These are phyloP conservation scores for Dryococelus australis DNA, from an alignment of 2,888 invertebrate species.

Conservation along the genomic window DNA sequence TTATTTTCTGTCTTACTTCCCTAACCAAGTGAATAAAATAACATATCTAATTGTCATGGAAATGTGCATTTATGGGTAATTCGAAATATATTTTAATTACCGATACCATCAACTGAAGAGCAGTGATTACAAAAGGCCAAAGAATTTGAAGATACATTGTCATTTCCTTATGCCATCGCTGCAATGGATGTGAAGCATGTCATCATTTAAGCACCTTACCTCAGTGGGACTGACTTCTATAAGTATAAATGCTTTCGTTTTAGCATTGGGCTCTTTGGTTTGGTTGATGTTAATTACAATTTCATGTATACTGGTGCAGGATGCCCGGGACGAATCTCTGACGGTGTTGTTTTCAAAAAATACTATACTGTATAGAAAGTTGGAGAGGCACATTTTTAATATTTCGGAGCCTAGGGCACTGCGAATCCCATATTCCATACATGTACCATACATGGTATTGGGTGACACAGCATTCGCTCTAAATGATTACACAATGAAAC, in stretches of 20 bases:
- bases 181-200: conserved; percentile 50
- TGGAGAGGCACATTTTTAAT: conserved; percentile 4
- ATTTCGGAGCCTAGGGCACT: conserved; percentile 23
- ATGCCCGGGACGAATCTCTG: conserved; percentile 50
- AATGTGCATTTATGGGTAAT: neutral
- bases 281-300: conserved; percentile 50
- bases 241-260: conserved; percentile 50
- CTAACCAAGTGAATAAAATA: too few species aligned
- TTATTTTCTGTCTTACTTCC: too few species aligned
- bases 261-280: conserved; percentile 49
- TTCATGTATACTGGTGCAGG: conserved; percentile 52
- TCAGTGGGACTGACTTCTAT: conserved; percentile 49
- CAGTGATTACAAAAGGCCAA: conserved; percentile 49
- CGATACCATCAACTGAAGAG: conserved; percentile 44
- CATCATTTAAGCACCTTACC: conserved; percentile 47
- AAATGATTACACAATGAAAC: conserved; percentile 47
- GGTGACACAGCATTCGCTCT: conserved; percentile 47
- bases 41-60: too few species aligned
- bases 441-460: conserved; percentile 42
- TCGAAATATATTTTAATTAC: conserved; percentile 35
- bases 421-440: conserved; percentile 27
- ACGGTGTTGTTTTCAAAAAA: conserved; percentile 47
- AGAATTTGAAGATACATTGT: conserved; percentile 48
- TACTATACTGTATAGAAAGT: conserved; percentile 28
- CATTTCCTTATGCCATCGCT: conserved; percentile 51